phyloP scores from a whole-genome alignment of 2,888 invertebrate species.

The Catocala sponsa region DNA sequence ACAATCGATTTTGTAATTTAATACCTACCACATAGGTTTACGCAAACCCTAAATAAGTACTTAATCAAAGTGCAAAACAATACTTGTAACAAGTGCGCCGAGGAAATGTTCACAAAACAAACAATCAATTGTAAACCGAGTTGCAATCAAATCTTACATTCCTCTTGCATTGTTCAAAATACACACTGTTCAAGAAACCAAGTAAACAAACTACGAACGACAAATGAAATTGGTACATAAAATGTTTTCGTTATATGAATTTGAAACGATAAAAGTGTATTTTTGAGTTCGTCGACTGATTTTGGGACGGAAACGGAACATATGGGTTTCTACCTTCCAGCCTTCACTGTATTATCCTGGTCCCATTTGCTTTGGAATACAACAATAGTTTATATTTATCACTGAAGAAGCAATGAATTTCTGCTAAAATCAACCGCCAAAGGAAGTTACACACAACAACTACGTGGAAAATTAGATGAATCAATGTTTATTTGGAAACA shows the following conservation, averaged over 20 bases:
- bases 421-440: no score
- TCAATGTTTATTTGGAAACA: background rate
- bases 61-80: slow-evolving; percentile 18
- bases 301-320: no score
- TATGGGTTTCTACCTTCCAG: no score
- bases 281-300: no score
- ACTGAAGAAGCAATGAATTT: no score
- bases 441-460: no score
- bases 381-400: no score
- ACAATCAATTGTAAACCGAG: slow-evolving; percentile 64
- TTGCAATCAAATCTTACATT: slow-evolving; percentile 55
- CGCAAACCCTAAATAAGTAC: slow-evolving; percentile 14
- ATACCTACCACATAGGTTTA: slow-evolving; percentile 5
- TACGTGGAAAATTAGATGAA: no score
- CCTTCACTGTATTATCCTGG: no score
- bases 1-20: slow-evolving; percentile 1
- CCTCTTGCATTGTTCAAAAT: slow-evolving; percentile 45
- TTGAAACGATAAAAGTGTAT: no score
- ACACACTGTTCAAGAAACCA: slow-evolving; percentile 31
- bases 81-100: slow-evolving; percentile 21
- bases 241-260: no score
- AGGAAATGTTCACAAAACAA: slow-evolving; percentile 46
- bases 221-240: background rate
- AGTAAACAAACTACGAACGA: slow-evolving; percentile 1
- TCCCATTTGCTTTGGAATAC: no score